phyloP scores from a whole-genome alignment of 2,797 vertebrate species.

The Mormyrus proboscirostris region DNA sequence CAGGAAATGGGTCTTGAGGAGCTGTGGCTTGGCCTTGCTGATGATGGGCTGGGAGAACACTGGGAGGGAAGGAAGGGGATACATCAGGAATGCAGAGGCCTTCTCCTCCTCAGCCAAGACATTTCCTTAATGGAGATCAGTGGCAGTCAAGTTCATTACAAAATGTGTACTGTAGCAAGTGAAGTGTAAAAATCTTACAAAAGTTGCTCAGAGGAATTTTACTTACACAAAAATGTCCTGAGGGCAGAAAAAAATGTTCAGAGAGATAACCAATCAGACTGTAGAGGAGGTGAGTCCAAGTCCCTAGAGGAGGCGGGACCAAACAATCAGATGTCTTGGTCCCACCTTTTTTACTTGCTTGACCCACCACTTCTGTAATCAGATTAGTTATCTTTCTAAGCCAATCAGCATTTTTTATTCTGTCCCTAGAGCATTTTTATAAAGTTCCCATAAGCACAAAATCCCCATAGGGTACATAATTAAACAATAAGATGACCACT shows the following conservation, averaged over 20 bases:
- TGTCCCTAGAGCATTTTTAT: not conserved
- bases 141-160: not conserved
- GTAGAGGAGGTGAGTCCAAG: not conserved
- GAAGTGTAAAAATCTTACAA: not conserved
- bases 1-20: slow-evolving; percentile 89
- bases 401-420: not conserved
- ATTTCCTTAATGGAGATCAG: not conserved
- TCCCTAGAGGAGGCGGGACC: not conserved
- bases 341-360: not conserved
- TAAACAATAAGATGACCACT: not conserved
- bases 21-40: slow-evolving; percentile 82
- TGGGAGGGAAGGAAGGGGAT: slow-evolving; percentile 46
- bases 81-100: not conserved
- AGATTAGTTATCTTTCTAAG: not conserved
- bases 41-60: slow-evolving; percentile 97
- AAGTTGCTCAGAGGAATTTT: not conserved
- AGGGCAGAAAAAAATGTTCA: not conserved
- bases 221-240: not conserved
- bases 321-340: not conserved
- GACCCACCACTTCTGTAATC: not conserved
- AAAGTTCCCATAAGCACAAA: not conserved
- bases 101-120: not conserved
- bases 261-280: not conserved
- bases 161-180: not conserved
- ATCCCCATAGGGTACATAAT: not conserved